Percentiles rank a stretch among this genome's conserved stretches.
phyloP scores from a whole-genome alignment of 2,797 vertebrate species.

The Enteromius argenteus region DNA sequence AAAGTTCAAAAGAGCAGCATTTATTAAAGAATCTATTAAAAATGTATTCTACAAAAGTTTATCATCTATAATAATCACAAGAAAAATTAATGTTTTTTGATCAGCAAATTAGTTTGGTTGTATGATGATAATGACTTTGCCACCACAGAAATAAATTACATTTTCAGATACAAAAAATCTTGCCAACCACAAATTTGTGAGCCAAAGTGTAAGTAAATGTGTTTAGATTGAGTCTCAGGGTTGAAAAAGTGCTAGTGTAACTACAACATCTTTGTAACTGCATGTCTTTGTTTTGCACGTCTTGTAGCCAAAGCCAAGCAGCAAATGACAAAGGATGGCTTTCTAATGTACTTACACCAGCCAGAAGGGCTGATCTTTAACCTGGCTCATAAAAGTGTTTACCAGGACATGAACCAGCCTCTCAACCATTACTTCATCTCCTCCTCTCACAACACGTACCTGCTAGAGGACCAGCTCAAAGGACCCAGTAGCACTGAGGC shows the following conservation, averaged over 20 bases:
- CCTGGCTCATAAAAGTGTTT: slow-evolving; percentile 79
- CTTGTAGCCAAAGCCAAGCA: slow-evolving; percentile 86
- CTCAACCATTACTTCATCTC: slow-evolving; percentile 96
- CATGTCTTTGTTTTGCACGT: slow-evolving; percentile 42
- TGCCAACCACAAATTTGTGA: not conserved
- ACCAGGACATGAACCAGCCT: slow-evolving; percentile 95
- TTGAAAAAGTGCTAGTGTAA: not conserved
- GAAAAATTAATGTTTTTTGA: not conserved
- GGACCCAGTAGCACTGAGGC: slow-evolving; percentile 96
- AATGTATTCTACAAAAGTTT: not conserved
- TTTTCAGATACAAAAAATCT: not conserved
- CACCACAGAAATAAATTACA: not conserved
- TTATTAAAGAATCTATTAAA: not conserved
- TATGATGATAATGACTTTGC: not conserved
- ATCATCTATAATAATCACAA: not conserved
- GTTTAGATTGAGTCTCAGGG: not conserved
- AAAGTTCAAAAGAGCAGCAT: too few species aligned
- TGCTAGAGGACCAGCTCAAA: slow-evolving; percentile 92
- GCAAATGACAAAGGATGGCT: slow-evolving; percentile 92
- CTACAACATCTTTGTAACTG: not conserved
- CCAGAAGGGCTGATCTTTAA: slow-evolving; percentile 84
- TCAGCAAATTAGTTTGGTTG: too few species aligned
- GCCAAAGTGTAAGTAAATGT: not conserved
- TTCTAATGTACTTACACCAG: slow-evolving; percentile 90
- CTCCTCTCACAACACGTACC: slow-evolving; percentile 98